Base-by-base conservation (phyloP, 2,113 vertebrate genomes). In the Rafetus swinhoei region DNA sequence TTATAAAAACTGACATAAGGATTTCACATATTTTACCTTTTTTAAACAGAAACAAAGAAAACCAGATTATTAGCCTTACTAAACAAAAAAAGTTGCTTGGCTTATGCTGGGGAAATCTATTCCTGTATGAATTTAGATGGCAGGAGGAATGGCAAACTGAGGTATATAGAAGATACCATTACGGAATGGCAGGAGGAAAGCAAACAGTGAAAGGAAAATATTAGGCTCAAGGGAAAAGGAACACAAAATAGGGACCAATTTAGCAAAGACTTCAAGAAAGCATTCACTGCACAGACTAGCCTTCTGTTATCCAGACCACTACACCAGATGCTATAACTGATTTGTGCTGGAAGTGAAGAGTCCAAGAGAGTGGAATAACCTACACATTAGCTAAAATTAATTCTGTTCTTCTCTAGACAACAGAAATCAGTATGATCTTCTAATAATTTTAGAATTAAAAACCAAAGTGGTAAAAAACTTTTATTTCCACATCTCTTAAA, bases 381-480 rank as follows among this genome's bases (percentile, higher is more conserved):
- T 80, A 90, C 25, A 60, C 53, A 65, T 88, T 76, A 88, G 25
- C 55, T 93, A 94, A 91, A 82, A 27, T 53, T 92, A 90, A 82
- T 79, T 19, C n/a, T 62, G 50, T 87, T 91, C 85, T 88, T 87
- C 81, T 81, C 25, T 88, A 14, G n/a, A 93, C 95, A 90, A 94
- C 10, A 4, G 27, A 82, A 89, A 56, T 50, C 1, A 94, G 87
- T 79, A 56, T 89, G 18, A 35, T 93, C 60, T 82, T 60, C 7
- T 32, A 85, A 76, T 6, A 54, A 76, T 86, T 84, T 95, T 87
- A 82, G 83, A 88, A 92, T 82, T 35, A 21, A 6, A 85, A 32
- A 87, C 81, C 82, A 88, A 89, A 90, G 62, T 88, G 4, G 0
- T 65, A 94, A 59, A 54, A 77, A 85, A 86, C 24, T 11, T 90